Conservation (phyloP, 2,797 vertebrate species). For the Corythornis leucogaster region DNA sequence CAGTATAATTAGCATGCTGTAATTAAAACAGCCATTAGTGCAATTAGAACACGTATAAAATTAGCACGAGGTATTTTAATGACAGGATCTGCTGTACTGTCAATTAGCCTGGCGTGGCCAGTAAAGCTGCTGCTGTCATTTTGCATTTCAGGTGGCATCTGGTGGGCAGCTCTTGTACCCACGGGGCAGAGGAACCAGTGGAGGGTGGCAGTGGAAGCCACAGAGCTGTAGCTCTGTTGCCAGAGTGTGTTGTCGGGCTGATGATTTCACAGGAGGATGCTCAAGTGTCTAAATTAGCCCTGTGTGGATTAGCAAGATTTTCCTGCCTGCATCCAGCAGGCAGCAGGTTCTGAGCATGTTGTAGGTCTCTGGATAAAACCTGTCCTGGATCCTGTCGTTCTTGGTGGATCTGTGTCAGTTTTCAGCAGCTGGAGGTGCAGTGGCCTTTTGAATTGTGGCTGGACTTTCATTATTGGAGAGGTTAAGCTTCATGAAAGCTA, state of each 20-base stretch:
- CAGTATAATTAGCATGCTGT: conserved; percentile 11
- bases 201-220: background rate
- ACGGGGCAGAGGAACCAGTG: background rate
- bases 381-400: background rate
- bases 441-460: background rate
- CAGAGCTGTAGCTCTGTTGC: background rate
- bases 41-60: conserved; percentile 17
- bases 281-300: background rate
- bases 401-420: background rate
- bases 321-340: background rate
- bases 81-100: background rate
- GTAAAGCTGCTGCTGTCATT: background rate
- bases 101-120: background rate
- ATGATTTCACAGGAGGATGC: background rate
- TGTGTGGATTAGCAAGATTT: background rate
- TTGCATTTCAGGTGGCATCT: background rate
- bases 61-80: background rate
- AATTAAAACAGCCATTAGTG: conserved; percentile 20
- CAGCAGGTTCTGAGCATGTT: background rate
- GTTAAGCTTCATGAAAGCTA: conserved; percentile 1
- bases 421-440: background rate
- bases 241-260: accelerated
- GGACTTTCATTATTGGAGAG: background rate
- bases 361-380: background rate
- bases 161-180: background rate